Conservation (phyloP, 2,888 invertebrate species). For the Chironomus riparius region DNA sequence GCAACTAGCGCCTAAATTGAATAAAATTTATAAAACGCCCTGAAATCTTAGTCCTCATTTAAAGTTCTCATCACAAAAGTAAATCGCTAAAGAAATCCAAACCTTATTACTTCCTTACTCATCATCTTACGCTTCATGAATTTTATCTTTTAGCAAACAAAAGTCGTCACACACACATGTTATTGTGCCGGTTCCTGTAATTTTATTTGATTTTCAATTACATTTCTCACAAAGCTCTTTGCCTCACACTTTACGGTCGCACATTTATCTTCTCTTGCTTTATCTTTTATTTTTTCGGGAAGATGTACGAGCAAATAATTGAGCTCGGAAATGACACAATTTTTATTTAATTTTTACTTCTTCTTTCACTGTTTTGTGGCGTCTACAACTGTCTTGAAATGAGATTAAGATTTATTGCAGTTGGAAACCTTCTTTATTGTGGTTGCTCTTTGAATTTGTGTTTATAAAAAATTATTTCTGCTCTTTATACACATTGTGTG, state of each 20-base stretch:
- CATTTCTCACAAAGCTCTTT: no score
- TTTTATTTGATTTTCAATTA: no score
- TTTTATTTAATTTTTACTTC: background rate
- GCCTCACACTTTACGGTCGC: background rate
- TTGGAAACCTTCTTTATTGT: background rate
- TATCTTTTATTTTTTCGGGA: background rate
- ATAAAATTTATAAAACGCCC: no score
- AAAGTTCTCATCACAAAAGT: no score
- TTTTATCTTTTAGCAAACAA: background rate
- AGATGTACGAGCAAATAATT: conserved; percentile 17
- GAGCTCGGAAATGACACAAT: conserved; percentile 23
- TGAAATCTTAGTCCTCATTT: no score
- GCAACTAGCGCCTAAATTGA: no score
- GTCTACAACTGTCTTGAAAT: background rate
- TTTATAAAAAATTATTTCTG: no score
- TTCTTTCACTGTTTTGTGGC: background rate
- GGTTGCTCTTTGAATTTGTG: background rate
- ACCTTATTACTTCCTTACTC: no score
- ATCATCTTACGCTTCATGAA: no score
- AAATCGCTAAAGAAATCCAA: no score
- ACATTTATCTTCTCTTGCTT: background rate
- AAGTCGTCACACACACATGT: background rate
- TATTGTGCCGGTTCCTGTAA: background rate
- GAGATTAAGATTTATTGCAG: conserved; percentile 1
- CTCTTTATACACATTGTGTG: no score